Evolutionary conservation across 2,888 invertebrate genomes (phyloP), one percentile per base, ranked within the genome.

Genomic region (Azorinus chamasolen): DNA sequence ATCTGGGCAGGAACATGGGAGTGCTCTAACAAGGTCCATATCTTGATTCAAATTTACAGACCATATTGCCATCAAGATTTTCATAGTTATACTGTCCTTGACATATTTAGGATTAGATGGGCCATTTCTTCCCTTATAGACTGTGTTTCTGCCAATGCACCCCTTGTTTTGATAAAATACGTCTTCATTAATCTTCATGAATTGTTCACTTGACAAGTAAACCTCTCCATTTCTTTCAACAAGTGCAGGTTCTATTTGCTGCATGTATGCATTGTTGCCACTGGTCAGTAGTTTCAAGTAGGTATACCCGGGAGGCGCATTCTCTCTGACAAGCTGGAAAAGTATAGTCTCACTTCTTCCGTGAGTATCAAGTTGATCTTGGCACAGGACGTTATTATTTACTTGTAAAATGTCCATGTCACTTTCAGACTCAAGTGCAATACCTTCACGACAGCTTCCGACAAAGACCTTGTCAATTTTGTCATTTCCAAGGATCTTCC

Each of bases 101-200:
- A 59, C 65, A n/a, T 8, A 16, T 37, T 61, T 69, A 24, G 43
- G 69, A 32, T 54, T 53, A 4, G 69, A 41, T 24, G 61, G 69
- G 24, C 69, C 61, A n/a, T 61, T 27, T 22, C 46, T 41, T 54
- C 46, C 69, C 8, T 25, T 37, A 27, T 59, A 20, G 51, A 51
- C 1, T n/a, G n/a, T n/a, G n/a, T n/a, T n/a, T n/a, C n/a, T n/a
- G n/a, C n/a, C n/a, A n/a, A n/a, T n/a, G n/a, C n/a, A n/a, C n/a
- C n/a, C n/a, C n/a, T n/a, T n/a, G n/a, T n/a, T n/a, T n/a, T n/a
- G n/a, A n/a, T n/a, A n/a, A n/a, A n/a, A n/a, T n/a, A n/a, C n/a
- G n/a, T n/a, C n/a, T n/a, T n/a, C n/a, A n/a, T n/a, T n/a, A n/a
- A n/a, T n/a, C n/a, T n/a, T n/a, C n/a, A n/a, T n/a, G n/a, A n/a